Evolutionary conservation across 1,140 invertebrate genomes (phyloP), one percentile per base, ranked within the genome.

Genomic region (Aphaenogaster rudis): DNA sequence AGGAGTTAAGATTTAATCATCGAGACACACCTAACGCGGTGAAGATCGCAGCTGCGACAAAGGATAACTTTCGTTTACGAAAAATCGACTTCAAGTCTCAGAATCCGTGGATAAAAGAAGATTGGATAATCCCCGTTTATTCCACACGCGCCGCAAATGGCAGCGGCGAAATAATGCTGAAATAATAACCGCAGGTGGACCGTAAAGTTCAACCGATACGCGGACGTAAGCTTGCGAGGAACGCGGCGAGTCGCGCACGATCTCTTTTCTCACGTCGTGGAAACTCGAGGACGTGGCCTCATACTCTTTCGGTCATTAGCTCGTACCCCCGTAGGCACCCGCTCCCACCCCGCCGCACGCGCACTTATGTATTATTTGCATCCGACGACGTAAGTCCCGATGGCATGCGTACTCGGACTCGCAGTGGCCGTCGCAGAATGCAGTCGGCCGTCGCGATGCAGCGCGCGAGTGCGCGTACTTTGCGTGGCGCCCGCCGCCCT

Each of bases 261-360:
- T 90, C 86, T 74, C 88, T 76, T 90, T 90, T 90, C 88, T 82
- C 85, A 89, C 78, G 89, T 82, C 86, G 74, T 50, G 90, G 90
- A 90, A 91, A 91, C 86, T 87, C 78, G 89, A 90, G 89, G 90
- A 90, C 89, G 72, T 86, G 89, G 89, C 89, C 89, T 85, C 90
- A 91, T 90, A 91, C 90, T 91, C 80, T 88, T 91, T 91, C 90
- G 90, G 90, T 91, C 89, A 88, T 91, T 91, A 91, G 90, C 90
- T 91, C 86, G 81, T 67, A 72, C 80, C 50, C n/a, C 36, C 69
- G 71, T 88, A 88, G 84, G 13, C 86, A 71, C 79, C 42, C 87
- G 86, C 88, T 89, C 89, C 86, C 88, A 85, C 86, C 78, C 86
- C 78, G 88, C 77, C 48, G 6, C 39, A 57, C 84, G 71, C 77